phyloP scores from a whole-genome alignment of 2,113 vertebrate species.

The Vanacampus margaritifer region DNA sequence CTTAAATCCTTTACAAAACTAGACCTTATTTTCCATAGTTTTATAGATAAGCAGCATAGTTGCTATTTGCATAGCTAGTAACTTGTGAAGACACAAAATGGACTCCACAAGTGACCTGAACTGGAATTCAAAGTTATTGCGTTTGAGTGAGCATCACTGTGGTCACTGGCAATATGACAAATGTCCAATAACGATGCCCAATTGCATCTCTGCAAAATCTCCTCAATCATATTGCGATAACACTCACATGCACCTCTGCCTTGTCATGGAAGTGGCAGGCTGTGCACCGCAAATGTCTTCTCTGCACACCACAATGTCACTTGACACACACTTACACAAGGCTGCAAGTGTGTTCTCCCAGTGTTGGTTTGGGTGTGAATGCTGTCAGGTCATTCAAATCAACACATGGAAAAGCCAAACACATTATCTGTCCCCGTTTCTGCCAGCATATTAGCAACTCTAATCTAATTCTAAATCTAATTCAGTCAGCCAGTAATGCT shows the following conservation, averaged over 20 bases:
- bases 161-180: no score
- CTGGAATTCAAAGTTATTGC: no score
- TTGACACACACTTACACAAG: slow-evolving; percentile 25
- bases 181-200: no score
- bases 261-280: slow-evolving; percentile 41
- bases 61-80: no score
- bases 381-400: slow-evolving; percentile 69
- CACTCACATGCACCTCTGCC: slow-evolving; percentile 1
- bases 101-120: no score
- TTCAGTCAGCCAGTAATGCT: slow-evolving; percentile 24
- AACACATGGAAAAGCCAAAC: slow-evolving; percentile 28
- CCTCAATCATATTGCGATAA: not conserved
- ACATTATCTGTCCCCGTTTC: not conserved
- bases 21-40: no score
- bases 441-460: slow-evolving; percentile 17
- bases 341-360: slow-evolving; percentile 44
- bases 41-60: no score
- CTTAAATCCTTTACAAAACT: no score
- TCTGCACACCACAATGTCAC: slow-evolving; percentile 31
- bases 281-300: slow-evolving; percentile 50
- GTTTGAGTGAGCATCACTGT: no score
- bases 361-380: slow-evolving; percentile 45
- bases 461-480: slow-evolving; percentile 19
- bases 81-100: no score
- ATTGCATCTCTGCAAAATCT: no score